Conservation (phyloP, 2,797 vertebrate genomes). For the Chelonia mydas region DNA sequence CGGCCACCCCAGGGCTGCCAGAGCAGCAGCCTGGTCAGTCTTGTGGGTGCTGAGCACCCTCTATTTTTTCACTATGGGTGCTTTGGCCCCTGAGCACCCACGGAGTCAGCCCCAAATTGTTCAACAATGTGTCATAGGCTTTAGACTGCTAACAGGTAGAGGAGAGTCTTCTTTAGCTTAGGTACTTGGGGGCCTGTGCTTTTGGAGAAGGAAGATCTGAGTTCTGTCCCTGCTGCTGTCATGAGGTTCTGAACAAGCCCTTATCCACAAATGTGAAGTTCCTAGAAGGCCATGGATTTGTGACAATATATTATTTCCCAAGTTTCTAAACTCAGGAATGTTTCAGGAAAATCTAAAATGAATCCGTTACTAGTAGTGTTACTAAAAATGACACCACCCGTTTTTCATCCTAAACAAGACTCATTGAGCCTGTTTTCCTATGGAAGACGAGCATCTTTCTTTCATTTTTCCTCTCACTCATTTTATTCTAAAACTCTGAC, state of each 20-base stretch:
- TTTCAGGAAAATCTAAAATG: neutral
- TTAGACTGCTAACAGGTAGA: rapidly evolving
- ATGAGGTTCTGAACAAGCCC: neutral
- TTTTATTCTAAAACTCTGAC: constrained; percentile 14
- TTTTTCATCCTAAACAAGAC: neutral
- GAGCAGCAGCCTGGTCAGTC: too few species aligned
- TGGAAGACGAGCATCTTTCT: neutral
- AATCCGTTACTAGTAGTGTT: neutral
- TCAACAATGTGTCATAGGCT: rapidly evolving
- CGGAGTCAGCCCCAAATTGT: neutral
- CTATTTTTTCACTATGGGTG: too few species aligned
- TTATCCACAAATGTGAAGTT: neutral
- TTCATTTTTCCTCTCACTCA: neutral
- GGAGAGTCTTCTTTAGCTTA: neutral
- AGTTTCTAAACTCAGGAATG: neutral
- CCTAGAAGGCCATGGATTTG: neutral
- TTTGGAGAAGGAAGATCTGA: neutral
- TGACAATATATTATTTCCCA: neutral
- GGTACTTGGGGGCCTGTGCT: neutral
- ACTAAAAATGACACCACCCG: neutral
- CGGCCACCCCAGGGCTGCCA: too few species aligned
- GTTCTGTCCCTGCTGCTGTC: neutral
- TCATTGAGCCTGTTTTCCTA: neutral
- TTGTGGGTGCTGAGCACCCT: too few species aligned
- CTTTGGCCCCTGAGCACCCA: too few species aligned